Percentiles rank a stretch among this genome's conserved stretches.
Evolutionary conservation across 2,113 vertebrate species (phyloP).

Genomic region (Miniopterus natalensis): DNA sequence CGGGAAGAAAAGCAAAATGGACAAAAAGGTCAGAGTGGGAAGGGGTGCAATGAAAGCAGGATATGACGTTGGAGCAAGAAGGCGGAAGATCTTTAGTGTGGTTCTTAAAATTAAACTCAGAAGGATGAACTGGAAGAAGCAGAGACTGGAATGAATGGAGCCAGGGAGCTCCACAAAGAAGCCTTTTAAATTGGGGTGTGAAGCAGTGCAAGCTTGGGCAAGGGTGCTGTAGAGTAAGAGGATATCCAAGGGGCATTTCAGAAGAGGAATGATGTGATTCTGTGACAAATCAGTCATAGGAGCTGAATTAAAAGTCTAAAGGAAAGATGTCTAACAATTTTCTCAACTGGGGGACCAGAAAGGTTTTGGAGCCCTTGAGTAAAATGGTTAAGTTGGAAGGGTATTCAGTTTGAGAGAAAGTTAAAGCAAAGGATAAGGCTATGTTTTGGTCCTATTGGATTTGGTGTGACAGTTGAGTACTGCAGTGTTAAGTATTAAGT

Average conservation of each 20-base stretch:
- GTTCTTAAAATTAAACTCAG: not conserved
- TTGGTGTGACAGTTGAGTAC: slow-evolving; percentile 11
- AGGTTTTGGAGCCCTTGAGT: not conserved
- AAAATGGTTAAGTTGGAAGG: not conserved
- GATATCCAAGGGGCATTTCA: not conserved
- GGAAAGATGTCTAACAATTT: slow-evolving; percentile 34
- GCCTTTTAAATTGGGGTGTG: not conserved
- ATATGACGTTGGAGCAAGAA: not conserved
- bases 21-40: not conserved
- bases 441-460: slow-evolving; percentile 35
- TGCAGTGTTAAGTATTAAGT: slow-evolving; percentile 43
- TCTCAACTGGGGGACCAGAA: slow-evolving; percentile 5
- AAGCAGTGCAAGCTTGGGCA: not conserved
- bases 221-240: not conserved
- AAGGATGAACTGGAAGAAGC: not conserved
- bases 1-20: not conserved
- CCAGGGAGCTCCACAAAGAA: not conserved
- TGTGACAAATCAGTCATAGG: not conserved
- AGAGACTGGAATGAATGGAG: not conserved
- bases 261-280: not conserved
- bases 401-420: slow-evolving; percentile 39
- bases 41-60: not conserved
- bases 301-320: not conserved
- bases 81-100: not conserved
- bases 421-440: not conserved